Evolutionary conservation across 2,888 invertebrate genomes (phyloP), one percentile per base, ranked within the genome.

Genomic region (Lomographa bimaculata): DNA sequence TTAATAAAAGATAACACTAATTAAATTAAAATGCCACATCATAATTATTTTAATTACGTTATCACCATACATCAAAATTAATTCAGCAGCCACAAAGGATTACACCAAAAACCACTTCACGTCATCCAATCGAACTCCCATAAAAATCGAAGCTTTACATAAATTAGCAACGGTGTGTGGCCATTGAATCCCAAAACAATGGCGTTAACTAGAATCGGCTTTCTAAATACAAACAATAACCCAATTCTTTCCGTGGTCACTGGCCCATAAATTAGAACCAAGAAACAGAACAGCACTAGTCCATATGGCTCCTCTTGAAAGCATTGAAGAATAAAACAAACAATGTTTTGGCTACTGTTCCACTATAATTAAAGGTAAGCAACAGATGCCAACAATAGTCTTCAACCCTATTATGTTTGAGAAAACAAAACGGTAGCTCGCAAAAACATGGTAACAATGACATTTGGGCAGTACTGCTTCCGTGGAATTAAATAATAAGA

Each of bases 311-410:
- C 79, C 71, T 75, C 72, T 79, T 78, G 64, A 79, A 80, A 77
- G 75, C 72, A 76, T 79, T 79, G 69, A 70, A 75, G 69, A 69
- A 61, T 77, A 79, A 85, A 85, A 83, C 74, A 85, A 82, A 87
- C 81, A 85, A 84, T 82, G 83, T 89, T 86, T 87, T 75, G 86
- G 42, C 87, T 82, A 81, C 86, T 71, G 80, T 77, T 72, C 63
- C 57, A 46, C 54, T 64, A 51, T 63, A 75, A 71, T 73, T 71
- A 68, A 67, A 75, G 76, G 74, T 75, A 74, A 70, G 65, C 57
- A 71, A 62, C 79, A 81, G 76, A 73, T 78, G 80, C 24, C 42
- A 63, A 84, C 86, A 87, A 86, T 71, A 64, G 69, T 60, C 58
- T 66, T 51, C 79, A 82, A 82, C 79, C 72, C 80, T 72, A 81